phyloP scores from a whole-genome alignment of 2,113 vertebrate genomes.

The Vanacampus margaritifer region DNA sequence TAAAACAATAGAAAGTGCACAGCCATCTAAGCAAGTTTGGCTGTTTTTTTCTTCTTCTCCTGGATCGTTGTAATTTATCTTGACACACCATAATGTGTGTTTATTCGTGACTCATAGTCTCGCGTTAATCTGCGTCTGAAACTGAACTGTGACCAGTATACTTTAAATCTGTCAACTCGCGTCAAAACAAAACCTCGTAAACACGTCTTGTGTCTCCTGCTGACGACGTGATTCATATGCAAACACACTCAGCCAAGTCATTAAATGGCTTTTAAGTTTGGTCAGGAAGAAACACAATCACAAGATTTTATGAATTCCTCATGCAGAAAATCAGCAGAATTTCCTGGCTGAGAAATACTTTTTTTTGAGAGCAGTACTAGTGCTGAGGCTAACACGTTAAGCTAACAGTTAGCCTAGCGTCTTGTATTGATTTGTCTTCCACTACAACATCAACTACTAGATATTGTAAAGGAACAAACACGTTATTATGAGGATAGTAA shows the following conservation, averaged over 20 bases:
- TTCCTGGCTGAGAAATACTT: not conserved
- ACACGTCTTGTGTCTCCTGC: conserved; percentile 13
- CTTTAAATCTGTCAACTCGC: conserved; percentile 42
- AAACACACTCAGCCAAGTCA: conserved; percentile 12
- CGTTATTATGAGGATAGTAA: too few relatives aligned
- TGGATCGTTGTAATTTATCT: not conserved
- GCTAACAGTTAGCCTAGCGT: too few relatives aligned
- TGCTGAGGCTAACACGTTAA: too few relatives aligned
- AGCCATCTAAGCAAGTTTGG: not conserved
- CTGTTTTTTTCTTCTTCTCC: not conserved
- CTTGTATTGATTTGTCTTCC: too few relatives aligned
- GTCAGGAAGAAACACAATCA: conserved; percentile 6
- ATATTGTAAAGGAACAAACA: too few relatives aligned
- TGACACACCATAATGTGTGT: conserved; percentile 1
- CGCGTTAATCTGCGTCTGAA: not conserved
- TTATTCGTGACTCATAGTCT: conserved; percentile 1
- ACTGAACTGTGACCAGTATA: conserved; percentile 1
- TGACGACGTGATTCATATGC: conserved; percentile 24
- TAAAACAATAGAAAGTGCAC: conserved; percentile 1
- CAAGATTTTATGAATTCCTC: conserved; percentile 11
- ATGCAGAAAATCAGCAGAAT: not conserved
- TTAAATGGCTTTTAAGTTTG: conserved; percentile 53
- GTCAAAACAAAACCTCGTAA: conserved; percentile 24
- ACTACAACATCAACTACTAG: too few relatives aligned
- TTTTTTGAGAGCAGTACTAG: not conserved